Base-by-base conservation (phyloP, 2,888 invertebrate species). In the Drosophila colorata region DNA sequence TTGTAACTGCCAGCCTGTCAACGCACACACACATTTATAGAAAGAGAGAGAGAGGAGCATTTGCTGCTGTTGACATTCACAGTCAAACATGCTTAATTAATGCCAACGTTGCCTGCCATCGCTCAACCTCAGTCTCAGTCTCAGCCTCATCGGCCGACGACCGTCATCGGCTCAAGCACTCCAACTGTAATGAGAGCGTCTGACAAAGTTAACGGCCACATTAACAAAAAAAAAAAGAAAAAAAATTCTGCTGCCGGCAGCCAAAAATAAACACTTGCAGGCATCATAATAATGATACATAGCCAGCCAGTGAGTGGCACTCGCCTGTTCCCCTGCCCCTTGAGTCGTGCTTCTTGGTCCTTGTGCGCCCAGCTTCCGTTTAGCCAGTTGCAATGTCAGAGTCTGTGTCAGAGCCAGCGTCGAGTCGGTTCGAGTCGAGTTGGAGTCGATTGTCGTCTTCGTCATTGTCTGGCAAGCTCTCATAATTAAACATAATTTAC, bases 11-110 rank as follows among this genome's bases (percentile, higher is more conserved):
- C 66, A 25, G 80, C 41, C 69, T 80, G 80, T 82, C 82, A 85
- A 73, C 82, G 64, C 64, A 64, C 74, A 64, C 63, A 69, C 63
- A 66, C 55, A 58, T 41, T 48, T 52, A 46, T 18, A 20, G 3
- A 23, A 18, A 20, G 46, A 38, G 23, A 35, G 20, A 37, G 37
- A 35, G 48, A 43, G 55, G 63, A 53, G 67, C 64, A 76, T 64
- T 67, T 77, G 66, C 81, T 85, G 87, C 74, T 82, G 88, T 87
- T 87, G 87, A 87, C 86, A 88, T 88, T 87, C 86, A 60, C 85
- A 85, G 83, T 85, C 84, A 87, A 88, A 88, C 87, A 88, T 82
- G 88, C 88, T 89, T 89, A 88, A 88, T 88, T 89, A 88, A 89
- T 85, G 88, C 87, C 88, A 85, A 78, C 68, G 76, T 60, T 58